phyloP scores from a whole-genome alignment of 2,888 invertebrate genomes.

The Quadroppia sp. region DNA sequence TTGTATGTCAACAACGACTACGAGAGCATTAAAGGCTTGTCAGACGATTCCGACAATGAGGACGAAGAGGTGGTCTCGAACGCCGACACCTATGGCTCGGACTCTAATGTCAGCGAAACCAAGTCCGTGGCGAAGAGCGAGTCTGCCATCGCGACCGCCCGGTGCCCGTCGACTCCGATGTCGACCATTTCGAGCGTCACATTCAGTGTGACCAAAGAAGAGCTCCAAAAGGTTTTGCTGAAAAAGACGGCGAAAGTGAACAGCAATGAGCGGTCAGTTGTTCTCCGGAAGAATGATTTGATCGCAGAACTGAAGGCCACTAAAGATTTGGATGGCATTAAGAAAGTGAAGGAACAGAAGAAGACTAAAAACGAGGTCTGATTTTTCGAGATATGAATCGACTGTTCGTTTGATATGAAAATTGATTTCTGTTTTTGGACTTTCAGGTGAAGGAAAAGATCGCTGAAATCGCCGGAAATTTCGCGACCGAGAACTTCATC shows the following conservation, averaged over 20 bases:
- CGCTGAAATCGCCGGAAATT: conserved; percentile 76
- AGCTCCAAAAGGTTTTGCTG: conserved; percentile 75
- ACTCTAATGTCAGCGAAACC: conserved; percentile 40
- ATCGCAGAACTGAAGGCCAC: conserved; percentile 89
- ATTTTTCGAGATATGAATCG: not conserved
- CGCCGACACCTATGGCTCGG: conserved; percentile 35
- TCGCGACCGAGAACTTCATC: conserved; percentile 78
- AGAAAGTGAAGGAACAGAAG: conserved; percentile 83
- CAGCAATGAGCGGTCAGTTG: conserved; percentile 42
- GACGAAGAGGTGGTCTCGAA: conserved; percentile 37
- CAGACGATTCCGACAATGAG: conserved; percentile 32
- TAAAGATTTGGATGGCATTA: conserved; percentile 87
- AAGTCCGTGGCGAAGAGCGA: conserved; percentile 25
- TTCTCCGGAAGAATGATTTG: conserved; percentile 59
- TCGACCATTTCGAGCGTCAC: conserved; percentile 39
- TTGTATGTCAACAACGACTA: conserved; percentile 38
- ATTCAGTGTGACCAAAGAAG: conserved; percentile 46
- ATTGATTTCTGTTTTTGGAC: not conserved
- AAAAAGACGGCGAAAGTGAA: conserved; percentile 66
- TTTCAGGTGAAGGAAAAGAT: conserved; percentile 72
- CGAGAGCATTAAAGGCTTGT: conserved; percentile 30
- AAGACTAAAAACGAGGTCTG: conserved; percentile 72
- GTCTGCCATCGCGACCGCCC: not conserved
- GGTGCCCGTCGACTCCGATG: conserved; percentile 33
- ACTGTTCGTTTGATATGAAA: no score